Base-by-base conservation (phyloP, 2,113 vertebrate genomes). In the Ciconia stormi region DNA sequence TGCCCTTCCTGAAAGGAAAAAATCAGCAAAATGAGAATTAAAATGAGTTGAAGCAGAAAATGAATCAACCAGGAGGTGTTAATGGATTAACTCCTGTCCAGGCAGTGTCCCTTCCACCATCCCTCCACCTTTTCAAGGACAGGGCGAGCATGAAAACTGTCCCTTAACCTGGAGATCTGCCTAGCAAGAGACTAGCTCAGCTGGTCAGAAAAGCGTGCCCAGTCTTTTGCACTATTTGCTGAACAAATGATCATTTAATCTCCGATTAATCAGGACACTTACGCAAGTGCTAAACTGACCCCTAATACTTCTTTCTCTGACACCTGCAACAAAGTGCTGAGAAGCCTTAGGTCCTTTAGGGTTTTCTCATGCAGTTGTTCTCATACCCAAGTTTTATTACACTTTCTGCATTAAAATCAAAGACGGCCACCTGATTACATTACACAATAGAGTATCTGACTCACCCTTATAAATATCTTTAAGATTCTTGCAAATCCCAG, bases 1-100 rank as follows among this genome's bases (percentile, higher is more conserved):
- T 22, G 58, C 16, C 69, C 40, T 56, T 62, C 36, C 61, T 66
- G 78, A 85, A 82, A 72, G 77, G 65, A 93, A 92, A 84, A 25
- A 56, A 96, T 90, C 89, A 94, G 89, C 84, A 71, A 81, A 82
- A 87, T 58, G 36, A 91, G 80, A 95, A 93, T 92, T 63, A 82
- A 90, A 89, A 91, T 26, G 76, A 94, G 86, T 30, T 5, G 47
- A 91, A 91, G 91, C 52, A 84, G 86, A 78, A 92, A 91, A 93
- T 65, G 16, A 92, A 89, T 95, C 77, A 92, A 87, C 21, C 36
- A 44, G 86, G 69, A 89, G 77, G 34, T 0, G 0, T 59, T 92
- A 69, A 89, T 82, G 59, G 73, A 93, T 84, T 70, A 93, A 93
- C 12, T 82, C 40, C 38, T 88, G 65, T 73, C 30, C 62, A 29